Evolutionary conservation across 2,888 invertebrate genomes (phyloP).

Genomic region (Cyaniris semiargus): DNA sequence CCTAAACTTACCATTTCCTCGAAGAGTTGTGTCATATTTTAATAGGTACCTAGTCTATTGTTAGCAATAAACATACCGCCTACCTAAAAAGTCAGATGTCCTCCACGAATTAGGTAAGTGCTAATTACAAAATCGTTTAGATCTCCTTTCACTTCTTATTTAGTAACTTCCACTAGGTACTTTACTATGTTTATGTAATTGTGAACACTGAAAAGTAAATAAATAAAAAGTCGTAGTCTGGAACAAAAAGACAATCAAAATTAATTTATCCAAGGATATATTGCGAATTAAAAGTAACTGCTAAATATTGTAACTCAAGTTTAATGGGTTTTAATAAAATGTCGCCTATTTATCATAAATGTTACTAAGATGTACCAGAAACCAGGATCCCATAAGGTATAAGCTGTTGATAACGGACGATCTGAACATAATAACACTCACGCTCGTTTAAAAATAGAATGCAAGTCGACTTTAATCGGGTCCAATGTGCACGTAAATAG

Average conservation of each 20-base stretch:
- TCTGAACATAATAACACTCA: not conserved
- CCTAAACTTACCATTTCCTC: not conserved
- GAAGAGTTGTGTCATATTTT: not conserved
- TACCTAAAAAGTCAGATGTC: not conserved
- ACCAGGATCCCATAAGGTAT: not conserved
- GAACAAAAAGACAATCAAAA: no score
- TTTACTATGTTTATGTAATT: not conserved
- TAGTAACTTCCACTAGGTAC: not conserved
- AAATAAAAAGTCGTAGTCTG: no score
- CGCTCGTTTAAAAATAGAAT: conserved; percentile 28
- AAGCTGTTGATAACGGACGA: not conserved
- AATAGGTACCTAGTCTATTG: not conserved
- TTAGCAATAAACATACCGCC: no score
- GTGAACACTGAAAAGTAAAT: not conserved
- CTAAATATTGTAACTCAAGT: no score
- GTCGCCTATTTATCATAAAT: no score
- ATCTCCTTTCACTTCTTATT: conserved; percentile 15
- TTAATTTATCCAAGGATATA: no score
- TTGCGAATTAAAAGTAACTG: no score
- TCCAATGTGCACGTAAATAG: conserved; percentile 27
- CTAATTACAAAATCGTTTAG: not conserved
- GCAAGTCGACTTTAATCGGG: conserved; percentile 22
- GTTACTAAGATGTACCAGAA: not conserved
- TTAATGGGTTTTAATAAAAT: no score
- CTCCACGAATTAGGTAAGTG: not conserved